Evolutionary conservation across 2,797 vertebrate genomes (phyloP), one percentile per base, ranked within the genome.

Genomic region (Poliocrania exsul): DNA sequence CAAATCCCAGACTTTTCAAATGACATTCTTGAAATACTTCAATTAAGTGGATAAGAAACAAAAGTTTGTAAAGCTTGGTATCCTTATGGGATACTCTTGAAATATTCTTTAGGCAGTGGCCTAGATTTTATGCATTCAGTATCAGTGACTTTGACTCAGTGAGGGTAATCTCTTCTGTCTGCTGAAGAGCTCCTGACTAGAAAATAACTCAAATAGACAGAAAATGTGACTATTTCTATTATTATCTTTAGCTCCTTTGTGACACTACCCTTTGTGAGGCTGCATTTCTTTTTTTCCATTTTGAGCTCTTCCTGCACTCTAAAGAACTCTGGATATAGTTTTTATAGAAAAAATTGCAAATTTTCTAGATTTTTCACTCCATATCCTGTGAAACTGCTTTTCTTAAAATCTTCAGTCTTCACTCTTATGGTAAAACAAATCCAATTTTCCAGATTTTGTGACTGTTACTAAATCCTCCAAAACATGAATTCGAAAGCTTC

Each of bases 101-200:
- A 95, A 95, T 58, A 70, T n/a, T 88, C 87, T 93, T 75, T 85
- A 84, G 70, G 89, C 80, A 81, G 35, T 88, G 85, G 72, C 92
- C 94, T 88, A 83, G 89, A 94, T 96, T 86, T 95, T 93, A 81
- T 75, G 66, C 58, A 79, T 90, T 90, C 69, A 35, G 29, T 49
- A 58, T 75, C 62, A 81, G 19, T 24, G 6, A 50, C 33, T 95
- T 95, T 92, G 79, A 50, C 33, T 89, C 65, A 50, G 26, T 75
- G 49, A 92, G 24, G 24, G 31, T 78, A 77, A 90, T 86, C 56
- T 79, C 69, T 72, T 90, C 77, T 86, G 40, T 28, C 62, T 95
- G 70, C 31, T 78, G 54, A 88, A 87, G 54, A 65, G 33, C 33
- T 85, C 42, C 86, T 91, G 57, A 49, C 67, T 86, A 33, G 47